Percentiles rank a stretch among this genome's conserved stretches.
These are phyloP conservation scores for Onychostruthus taczanowskii DNA, from an alignment of 2,113 vertebrate genomes.

Conservation along the genomic window DNA sequence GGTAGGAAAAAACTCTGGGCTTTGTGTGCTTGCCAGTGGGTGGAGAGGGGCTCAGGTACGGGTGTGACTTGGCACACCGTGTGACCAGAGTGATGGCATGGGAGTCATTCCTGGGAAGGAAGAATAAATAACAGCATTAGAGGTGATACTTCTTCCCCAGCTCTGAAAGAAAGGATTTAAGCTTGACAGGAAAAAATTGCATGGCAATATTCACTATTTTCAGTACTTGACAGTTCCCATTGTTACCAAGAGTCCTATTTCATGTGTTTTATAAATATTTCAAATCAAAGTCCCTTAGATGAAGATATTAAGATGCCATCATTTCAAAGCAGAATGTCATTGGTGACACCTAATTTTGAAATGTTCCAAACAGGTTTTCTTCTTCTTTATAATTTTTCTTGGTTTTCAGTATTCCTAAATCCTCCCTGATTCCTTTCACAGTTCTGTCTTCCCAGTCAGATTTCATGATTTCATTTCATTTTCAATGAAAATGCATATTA, in stretches of 20 bases:
- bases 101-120: background rate
- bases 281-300: background rate
- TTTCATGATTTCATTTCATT: background rate
- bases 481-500: background rate
- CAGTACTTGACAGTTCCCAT: background rate
- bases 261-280: slow-evolving; percentile 41
- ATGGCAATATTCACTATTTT: background rate
- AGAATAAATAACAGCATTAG: background rate
- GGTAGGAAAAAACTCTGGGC: accelerated
- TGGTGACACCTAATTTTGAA: slow-evolving; percentile 21
- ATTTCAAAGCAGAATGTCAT: slow-evolving; percentile 17
- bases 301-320: slow-evolving; percentile 5
- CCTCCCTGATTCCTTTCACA: background rate
- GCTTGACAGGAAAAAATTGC: background rate
- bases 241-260: background rate
- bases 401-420: slow-evolving; percentile 3
- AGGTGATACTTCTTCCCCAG: background rate
- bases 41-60: background rate
- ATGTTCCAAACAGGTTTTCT: background rate
- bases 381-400: background rate
- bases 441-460: background rate
- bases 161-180: background rate
- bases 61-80: background rate
- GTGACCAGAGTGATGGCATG: background rate
- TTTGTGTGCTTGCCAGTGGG: background rate